Evolutionary conservation across 1,140 invertebrate genomes (phyloP).

Genomic region (Camponotus pennsylvanicus): DNA sequence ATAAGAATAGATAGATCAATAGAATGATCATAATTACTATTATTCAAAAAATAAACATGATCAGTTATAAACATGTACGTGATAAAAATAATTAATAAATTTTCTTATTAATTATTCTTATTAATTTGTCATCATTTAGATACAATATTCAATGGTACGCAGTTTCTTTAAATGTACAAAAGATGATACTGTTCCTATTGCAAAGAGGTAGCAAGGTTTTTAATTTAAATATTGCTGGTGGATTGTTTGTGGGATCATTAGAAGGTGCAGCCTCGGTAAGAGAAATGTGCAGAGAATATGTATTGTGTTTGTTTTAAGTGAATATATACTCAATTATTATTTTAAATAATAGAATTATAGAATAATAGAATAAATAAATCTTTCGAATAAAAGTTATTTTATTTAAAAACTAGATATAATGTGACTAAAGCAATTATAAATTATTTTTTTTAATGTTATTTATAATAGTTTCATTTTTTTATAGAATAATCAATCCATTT

Average conservation of each 20-base stretch:
- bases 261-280: slow-evolving; percentile 7
- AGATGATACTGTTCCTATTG: slow-evolving; percentile 25
- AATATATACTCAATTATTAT: too few relatives aligned
- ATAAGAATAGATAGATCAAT: neutral
- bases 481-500: too few relatives aligned
- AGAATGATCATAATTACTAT: neutral
- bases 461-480: too few relatives aligned
- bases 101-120: neutral
- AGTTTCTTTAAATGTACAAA: neutral
- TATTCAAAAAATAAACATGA: neutral
- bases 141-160: neutral
- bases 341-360: too few relatives aligned
- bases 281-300: too few relatives aligned
- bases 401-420: too few relatives aligned
- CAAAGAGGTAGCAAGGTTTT: slow-evolving; percentile 17
- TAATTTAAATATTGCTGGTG: neutral
- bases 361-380: too few relatives aligned
- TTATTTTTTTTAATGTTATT: too few relatives aligned
- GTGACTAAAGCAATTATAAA: too few relatives aligned
- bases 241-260: slow-evolving; percentile 15
- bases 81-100: neutral
- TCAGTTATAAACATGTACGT: neutral
- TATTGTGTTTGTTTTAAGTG: too few relatives aligned
- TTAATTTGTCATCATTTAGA: neutral
- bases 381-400: too few relatives aligned